phyloP scores from a whole-genome alignment of 2,888 invertebrate genomes.

The Diadegma fenestrale region DNA sequence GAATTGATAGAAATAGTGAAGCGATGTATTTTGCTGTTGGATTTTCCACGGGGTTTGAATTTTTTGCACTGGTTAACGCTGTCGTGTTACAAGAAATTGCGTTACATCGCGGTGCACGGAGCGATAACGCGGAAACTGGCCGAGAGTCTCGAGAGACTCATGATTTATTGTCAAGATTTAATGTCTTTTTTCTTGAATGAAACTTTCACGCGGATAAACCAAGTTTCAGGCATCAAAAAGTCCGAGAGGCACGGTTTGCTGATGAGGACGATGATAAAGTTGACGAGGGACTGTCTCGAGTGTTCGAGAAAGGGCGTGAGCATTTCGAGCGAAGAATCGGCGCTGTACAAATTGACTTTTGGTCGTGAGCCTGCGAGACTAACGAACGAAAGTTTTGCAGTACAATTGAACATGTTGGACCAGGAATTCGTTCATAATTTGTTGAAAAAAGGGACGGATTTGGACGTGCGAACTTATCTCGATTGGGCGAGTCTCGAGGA shows the following conservation, averaged over 20 bases:
- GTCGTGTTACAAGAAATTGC: slow-evolving; percentile 75
- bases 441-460: slow-evolving; percentile 76
- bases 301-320: slow-evolving; percentile 34
- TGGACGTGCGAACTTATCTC: slow-evolving; percentile 78
- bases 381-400: slow-evolving; percentile 65
- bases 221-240: slow-evolving; percentile 60
- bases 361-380: slow-evolving; percentile 70
- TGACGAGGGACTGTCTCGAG: slow-evolving; percentile 71
- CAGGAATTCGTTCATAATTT: slow-evolving; percentile 74
- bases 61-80: slow-evolving; percentile 68
- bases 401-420: slow-evolving; percentile 68
- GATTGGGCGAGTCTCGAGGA: slow-evolving; percentile 80
- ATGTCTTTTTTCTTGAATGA: slow-evolving; percentile 71
- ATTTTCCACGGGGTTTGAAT: slow-evolving; percentile 72
- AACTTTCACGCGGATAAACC: slow-evolving; percentile 69
- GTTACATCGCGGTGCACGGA: slow-evolving; percentile 69
- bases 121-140: slow-evolving; percentile 71
- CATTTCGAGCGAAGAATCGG: slow-evolving; percentile 60
- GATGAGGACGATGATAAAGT: slow-evolving; percentile 74
- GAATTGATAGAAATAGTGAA: slow-evolving; percentile 76
- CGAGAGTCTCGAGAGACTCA: slow-evolving; percentile 70
- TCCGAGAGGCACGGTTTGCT: slow-evolving; percentile 75
- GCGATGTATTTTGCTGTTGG: slow-evolving; percentile 74
- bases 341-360: slow-evolving; percentile 77
- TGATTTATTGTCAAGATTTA: slow-evolving; percentile 75